A percentile compares a stretch with the other conserved stretches of the same genome.
phyloP scores from a whole-genome alignment of 2,113 vertebrate species.

The zebrafish (Danio rerio) region GRCz12tu NC_133193.1:44868001-44868500 shows the following conservation, averaged over 20 bases:
- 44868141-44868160: neutral
- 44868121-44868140: neutral
- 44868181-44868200: neutral
- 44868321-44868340: constrained; percentile 18
- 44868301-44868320: neutral
- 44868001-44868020: neutral
- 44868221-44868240: neutral
- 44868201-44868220: constrained; percentile 17
- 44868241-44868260: neutral
- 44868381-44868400: no score
- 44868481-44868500: no score
- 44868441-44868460: no score
- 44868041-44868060: neutral
- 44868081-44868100: neutral
- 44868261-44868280: constrained; percentile 11
- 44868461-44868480: no score
- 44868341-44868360: neutral
- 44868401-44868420: no score
- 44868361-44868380: neutral
- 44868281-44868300: constrained; percentile 25
- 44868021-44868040: neutral
- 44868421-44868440: no score
- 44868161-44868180: neutral
- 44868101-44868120: neutral
- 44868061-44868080: constrained; percentile 14